A percentile compares a stretch with the other conserved stretches of the same genome.
These are phyloP conservation scores for Geothlypis trichas DNA, from an alignment of 2,113 vertebrate genomes.

Conservation along the genomic window DNA sequence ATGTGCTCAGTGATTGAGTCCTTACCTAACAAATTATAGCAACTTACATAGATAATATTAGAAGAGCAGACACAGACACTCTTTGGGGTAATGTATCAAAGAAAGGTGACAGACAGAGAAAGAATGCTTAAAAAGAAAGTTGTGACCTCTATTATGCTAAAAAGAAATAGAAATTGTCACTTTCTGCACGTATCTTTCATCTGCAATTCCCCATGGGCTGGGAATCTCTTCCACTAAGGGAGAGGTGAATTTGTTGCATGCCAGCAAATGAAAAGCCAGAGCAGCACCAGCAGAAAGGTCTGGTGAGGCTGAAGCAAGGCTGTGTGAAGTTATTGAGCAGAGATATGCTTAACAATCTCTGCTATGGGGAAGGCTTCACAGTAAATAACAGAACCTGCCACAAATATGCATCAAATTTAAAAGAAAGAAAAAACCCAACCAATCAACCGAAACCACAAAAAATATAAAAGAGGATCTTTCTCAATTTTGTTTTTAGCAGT, in stretches of 20 bases:
- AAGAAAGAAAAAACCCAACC: neutral
- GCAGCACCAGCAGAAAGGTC: neutral
- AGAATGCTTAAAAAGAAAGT: neutral
- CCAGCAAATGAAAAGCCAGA: neutral
- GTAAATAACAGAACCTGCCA: neutral
- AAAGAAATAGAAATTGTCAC: neutral
- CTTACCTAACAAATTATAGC: neutral
- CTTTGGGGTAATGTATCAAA: neutral
- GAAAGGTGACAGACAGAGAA: conserved; percentile 12
- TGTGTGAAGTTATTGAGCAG: neutral
- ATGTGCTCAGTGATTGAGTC: neutral
- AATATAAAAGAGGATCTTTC: neutral
- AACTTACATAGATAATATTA: neutral
- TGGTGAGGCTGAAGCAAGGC: neutral
- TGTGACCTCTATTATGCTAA: conserved; percentile 7
- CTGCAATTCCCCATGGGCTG: neutral
- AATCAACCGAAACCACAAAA: neutral
- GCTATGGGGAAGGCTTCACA: neutral
- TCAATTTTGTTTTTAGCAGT: neutral
- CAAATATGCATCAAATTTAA: neutral
- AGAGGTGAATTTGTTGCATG: neutral
- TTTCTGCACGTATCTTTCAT: neutral
- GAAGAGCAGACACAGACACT: neutral
- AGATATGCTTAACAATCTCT: neutral
- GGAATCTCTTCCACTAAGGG: neutral